Evolutionary conservation across 2,797 vertebrate species (phyloP).

Genomic region (Sylvilagus floridanus): DNA sequence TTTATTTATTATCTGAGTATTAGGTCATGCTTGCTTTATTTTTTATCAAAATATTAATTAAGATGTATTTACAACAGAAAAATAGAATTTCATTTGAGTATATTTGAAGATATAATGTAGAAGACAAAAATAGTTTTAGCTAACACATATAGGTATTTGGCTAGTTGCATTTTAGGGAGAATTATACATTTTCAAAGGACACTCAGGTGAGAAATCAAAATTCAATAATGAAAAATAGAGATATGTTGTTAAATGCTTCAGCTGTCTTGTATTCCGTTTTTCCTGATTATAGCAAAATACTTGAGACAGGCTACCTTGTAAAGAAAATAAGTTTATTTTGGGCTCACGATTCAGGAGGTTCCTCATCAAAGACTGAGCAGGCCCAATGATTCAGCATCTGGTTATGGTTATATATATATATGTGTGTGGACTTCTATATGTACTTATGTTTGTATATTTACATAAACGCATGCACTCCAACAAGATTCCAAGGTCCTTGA

Average conservation of each 20-base stretch:
- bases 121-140: neutral
- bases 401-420: neutral
- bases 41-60: neutral
- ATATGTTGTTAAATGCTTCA: neutral
- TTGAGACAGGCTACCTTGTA: no score
- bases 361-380: no score
- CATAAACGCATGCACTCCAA: neutral
- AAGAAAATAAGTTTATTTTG: no score
- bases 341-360: no score
- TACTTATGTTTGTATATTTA: neutral
- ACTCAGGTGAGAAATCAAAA: neutral
- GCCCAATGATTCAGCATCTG: no score
- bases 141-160: neutral
- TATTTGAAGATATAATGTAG: neutral
- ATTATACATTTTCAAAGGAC: neutral
- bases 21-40: neutral
- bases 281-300: no score
- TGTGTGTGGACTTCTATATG: neutral
- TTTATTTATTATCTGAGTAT: neutral
- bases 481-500: slow-evolving; percentile 10
- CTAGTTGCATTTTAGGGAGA: neutral
- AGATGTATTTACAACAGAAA: neutral
- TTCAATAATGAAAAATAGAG: neutral
- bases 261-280: no score
- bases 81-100: neutral